phyloP scores from a whole-genome alignment of 1,140 invertebrate genomes.

The Orchesella cincta region DNA sequence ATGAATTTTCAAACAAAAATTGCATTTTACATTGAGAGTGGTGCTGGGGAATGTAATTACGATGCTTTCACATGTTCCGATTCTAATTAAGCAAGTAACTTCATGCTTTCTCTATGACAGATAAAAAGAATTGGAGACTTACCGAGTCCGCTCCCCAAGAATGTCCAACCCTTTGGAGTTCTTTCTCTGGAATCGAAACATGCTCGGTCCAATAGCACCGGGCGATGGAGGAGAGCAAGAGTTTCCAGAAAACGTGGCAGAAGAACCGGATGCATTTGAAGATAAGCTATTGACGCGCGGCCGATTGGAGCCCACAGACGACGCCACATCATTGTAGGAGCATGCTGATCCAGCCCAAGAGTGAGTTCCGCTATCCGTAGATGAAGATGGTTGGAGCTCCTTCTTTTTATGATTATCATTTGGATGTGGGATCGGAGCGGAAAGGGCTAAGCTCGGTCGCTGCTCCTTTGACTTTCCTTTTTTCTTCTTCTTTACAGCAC shows the following conservation, averaged over 20 bases:
- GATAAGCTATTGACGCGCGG: constrained; percentile 65
- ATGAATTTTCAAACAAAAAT: too few species aligned
- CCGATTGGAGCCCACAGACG: constrained; percentile 39
- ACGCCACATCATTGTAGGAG: constrained; percentile 2
- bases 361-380: constrained; percentile 55
- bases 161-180: constrained; percentile 23
- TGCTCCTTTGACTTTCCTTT: constrained; percentile 57
- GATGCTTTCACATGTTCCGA: too few species aligned
- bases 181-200: constrained; percentile 34
- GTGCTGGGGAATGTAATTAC: too few species aligned
- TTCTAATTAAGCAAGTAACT: not conserved
- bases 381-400: not conserved
- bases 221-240: constrained; percentile 60
- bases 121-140: too few species aligned
- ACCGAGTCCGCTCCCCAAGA: not conserved
- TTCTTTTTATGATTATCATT: constrained; percentile 47
- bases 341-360: constrained; percentile 52
- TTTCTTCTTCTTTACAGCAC: constrained; percentile 55
- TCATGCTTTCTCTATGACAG: too few species aligned
- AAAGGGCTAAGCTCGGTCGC: constrained; percentile 51
- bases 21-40: too few species aligned
- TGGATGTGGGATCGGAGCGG: constrained; percentile 49
- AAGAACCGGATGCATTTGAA: constrained; percentile 67
- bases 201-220: constrained; percentile 23
- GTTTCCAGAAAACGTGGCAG: constrained; percentile 48